phyloP scores from a whole-genome alignment of 2,888 invertebrate species.

The Pristionchus fissidentatus region DNA sequence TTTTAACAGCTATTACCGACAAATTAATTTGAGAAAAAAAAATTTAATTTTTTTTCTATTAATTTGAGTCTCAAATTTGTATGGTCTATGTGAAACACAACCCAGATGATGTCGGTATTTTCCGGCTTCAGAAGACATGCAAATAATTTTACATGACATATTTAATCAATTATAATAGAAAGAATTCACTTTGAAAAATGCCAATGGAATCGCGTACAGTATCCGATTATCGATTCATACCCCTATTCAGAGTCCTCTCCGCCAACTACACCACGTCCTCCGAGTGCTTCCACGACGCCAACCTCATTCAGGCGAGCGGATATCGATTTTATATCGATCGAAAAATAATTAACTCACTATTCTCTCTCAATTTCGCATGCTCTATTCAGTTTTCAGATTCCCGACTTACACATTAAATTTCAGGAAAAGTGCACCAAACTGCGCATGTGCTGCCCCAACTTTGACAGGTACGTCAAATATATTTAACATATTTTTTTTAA shows the following conservation, averaged over 20 bases:
- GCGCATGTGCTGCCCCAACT: constrained; percentile 64
- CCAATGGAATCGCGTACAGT: no score
- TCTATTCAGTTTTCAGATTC: no score
- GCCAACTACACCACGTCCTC: constrained; percentile 42
- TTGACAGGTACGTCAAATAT: constrained; percentile 56
- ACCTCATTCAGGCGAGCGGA: constrained; percentile 62
- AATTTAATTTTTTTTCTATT: not conserved
- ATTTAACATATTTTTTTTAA: not conserved
- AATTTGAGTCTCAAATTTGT: not conserved
- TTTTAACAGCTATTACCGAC: not conserved
- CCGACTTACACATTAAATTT: no score
- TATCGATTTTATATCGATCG: not conserved
- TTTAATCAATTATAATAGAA: no score
- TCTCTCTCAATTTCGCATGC: no score
- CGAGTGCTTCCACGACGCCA: constrained; percentile 58
- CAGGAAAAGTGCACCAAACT: constrained; percentile 64
- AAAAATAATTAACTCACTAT: no score
- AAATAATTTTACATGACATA: no score
- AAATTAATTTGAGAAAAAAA: not conserved
- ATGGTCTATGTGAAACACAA: no score
- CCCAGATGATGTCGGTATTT: no score
- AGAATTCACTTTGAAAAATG: no score
- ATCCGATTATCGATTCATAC: not conserved
- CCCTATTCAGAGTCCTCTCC: constrained; percentile 41
- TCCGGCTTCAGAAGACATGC: no score